Evolutionary conservation across 2,797 vertebrate genomes (phyloP).

Genomic region (Onychomys leucogaster): DNA sequence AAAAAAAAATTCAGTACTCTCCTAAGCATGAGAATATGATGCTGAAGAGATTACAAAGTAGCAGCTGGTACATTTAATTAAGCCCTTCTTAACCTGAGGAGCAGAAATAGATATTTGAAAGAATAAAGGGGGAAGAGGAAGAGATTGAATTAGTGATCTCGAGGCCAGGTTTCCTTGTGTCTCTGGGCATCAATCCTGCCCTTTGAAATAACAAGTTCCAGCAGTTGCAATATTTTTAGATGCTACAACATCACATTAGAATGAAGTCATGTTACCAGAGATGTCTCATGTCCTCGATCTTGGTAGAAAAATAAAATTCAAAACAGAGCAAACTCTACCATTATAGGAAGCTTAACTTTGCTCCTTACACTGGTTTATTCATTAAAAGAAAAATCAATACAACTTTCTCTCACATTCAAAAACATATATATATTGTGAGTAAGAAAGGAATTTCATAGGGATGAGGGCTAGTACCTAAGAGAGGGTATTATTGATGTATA

Average conservation of each 20-base stretch:
- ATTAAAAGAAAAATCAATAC: not conserved
- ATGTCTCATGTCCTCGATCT: conserved; percentile 66
- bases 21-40: conserved; percentile 30
- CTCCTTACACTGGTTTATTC: conserved; percentile 35
- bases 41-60: conserved; percentile 78
- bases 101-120: conserved; percentile 51
- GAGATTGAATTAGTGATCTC: conserved; percentile 57
- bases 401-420: conserved; percentile 2
- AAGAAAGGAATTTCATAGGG: too few relatives aligned
- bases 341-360: conserved; percentile 22
- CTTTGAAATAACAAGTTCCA: conserved; percentile 68
- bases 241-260: conserved; percentile 46
- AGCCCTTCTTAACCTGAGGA: conserved; percentile 45
- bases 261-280: conserved; percentile 71
- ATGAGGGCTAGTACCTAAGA: not conserved
- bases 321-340: conserved; percentile 20
- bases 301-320: conserved; percentile 77
- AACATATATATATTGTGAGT: conserved; percentile 29
- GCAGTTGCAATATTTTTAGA: conserved; percentile 72
- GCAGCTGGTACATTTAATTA: conserved; percentile 67
- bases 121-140: conserved; percentile 1
- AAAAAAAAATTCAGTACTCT: not conserved
- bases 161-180: conserved; percentile 47
- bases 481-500: not conserved
- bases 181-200: conserved; percentile 53